A percentile compares a stretch with the other conserved stretches of the same genome.
Conservation (phyloP, 2,113 vertebrate genomes). For the Heliornis fulica region DNA sequence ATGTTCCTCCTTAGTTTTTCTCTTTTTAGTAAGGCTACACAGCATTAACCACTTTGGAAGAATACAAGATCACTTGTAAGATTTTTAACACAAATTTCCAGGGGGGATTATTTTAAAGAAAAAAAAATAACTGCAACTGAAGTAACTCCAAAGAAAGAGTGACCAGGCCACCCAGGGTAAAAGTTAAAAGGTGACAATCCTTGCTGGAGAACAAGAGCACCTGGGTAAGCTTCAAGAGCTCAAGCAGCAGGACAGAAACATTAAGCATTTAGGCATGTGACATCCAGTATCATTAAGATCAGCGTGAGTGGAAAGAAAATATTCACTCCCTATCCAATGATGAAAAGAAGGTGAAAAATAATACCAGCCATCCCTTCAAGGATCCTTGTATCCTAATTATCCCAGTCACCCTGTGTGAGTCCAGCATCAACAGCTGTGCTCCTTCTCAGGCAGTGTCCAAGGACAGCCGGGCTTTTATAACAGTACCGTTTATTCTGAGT, state of each 20-base stretch:
- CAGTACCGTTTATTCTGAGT: background rate
- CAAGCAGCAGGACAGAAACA: background rate
- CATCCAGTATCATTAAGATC: background rate
- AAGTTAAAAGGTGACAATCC: background rate
- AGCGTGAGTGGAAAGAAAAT: background rate
- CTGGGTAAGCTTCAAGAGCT: background rate
- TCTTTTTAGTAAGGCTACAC: background rate
- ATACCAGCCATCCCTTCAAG: background rate
- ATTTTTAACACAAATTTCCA: background rate
- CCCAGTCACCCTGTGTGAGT: background rate
- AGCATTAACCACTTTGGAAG: background rate
- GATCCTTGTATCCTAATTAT: background rate
- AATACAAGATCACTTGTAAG: background rate
- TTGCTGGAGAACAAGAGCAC: background rate
- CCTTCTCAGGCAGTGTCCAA: background rate
- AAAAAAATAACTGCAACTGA: background rate
- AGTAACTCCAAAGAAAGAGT: background rate
- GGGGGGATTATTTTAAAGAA: background rate
- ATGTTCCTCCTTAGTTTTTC: background rate
- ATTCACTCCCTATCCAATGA: background rate
- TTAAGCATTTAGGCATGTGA: background rate
- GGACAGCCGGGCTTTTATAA: background rate
- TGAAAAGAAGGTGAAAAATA: background rate
- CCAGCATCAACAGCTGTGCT: background rate
- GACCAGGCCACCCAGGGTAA: background rate